A percentile compares a stretch with the other conserved stretches of the same genome.
Evolutionary conservation across 2,113 vertebrate genomes (phyloP).

Genomic region (Gallinago media): DNA sequence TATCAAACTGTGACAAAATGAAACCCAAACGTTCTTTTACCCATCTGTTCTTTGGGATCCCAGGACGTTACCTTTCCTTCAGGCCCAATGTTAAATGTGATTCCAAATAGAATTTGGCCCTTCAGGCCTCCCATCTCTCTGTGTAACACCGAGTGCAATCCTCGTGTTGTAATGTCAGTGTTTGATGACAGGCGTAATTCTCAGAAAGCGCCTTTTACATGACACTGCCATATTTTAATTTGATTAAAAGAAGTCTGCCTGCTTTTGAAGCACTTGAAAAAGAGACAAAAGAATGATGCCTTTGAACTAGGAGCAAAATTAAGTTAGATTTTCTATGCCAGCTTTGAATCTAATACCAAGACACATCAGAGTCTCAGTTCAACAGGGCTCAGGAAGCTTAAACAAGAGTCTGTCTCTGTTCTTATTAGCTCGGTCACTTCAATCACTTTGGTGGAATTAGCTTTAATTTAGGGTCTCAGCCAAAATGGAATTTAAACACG

Average conservation of each 20-base stretch:
- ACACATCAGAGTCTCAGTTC: neutral
- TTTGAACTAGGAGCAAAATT: conserved; percentile 55
- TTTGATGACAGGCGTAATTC: conserved; percentile 29
- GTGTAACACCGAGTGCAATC: neutral
- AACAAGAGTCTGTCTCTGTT: conserved; percentile 11
- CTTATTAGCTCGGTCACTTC: neutral
- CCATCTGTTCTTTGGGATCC: neutral
- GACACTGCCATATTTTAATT: conserved; percentile 18
- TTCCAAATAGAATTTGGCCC: neutral
- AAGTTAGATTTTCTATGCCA: conserved; percentile 5
- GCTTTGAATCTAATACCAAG: conserved; percentile 27
- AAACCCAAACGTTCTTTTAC: neutral
- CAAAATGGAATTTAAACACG: neutral
- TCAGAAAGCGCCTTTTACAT: neutral
- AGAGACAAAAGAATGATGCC: neutral
- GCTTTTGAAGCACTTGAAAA: conserved; percentile 36
- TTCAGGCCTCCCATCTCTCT: neutral
- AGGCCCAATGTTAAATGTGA: neutral
- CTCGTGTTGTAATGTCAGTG: neutral
- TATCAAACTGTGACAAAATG: neutral
- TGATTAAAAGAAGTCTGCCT: conserved; percentile 16
- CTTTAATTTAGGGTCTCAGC: neutral
- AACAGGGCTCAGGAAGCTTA: neutral
- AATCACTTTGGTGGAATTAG: conserved; percentile 2
- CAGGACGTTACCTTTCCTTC: neutral